Evolutionary conservation across 2,888 invertebrate genomes (phyloP).

Genomic region (Heliconius ethilla): DNA sequence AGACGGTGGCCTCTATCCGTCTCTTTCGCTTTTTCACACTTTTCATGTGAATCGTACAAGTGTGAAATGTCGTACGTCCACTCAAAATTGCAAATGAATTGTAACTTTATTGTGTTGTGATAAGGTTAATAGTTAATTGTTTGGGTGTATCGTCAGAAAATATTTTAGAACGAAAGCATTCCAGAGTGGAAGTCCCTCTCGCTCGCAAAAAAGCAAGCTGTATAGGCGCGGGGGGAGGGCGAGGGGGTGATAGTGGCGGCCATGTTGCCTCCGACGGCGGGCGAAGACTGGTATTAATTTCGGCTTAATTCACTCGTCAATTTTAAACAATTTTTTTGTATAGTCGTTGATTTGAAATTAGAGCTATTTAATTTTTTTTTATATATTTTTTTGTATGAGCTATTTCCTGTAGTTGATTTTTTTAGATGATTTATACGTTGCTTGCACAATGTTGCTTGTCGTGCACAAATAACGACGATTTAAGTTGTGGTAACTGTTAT

Average conservation of each 20-base stretch:
- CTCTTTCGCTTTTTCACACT: conserved; percentile 82
- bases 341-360: conserved; percentile 44
- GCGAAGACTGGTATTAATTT: conserved; percentile 79
- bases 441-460: too few relatives aligned
- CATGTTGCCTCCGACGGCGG: conserved; percentile 76
- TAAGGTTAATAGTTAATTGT: conserved; percentile 49
- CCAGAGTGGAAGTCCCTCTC: conserved; percentile 78
- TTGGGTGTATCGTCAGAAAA: conserved; percentile 61
- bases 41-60: conserved; percentile 63
- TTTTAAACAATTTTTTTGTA: conserved; percentile 63
- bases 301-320: conserved; percentile 73
- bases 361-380: conserved; percentile 8
- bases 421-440: background rate
- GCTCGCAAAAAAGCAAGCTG: conserved; percentile 79
- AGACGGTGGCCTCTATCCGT: conserved; percentile 80
- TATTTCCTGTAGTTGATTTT: background rate
- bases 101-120: background rate
- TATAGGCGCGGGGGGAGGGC: conserved; percentile 61
- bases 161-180: conserved; percentile 80
- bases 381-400: background rate
- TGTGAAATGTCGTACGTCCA: conserved; percentile 49
- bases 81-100: conserved; percentile 37
- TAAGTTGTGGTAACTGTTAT: too few relatives aligned
- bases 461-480: too few relatives aligned
- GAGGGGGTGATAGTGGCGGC: conserved; percentile 65